These are phyloP conservation scores for Clamator glandarius DNA, from an alignment of 2,797 vertebrate genomes.

Conservation along the genomic window DNA sequence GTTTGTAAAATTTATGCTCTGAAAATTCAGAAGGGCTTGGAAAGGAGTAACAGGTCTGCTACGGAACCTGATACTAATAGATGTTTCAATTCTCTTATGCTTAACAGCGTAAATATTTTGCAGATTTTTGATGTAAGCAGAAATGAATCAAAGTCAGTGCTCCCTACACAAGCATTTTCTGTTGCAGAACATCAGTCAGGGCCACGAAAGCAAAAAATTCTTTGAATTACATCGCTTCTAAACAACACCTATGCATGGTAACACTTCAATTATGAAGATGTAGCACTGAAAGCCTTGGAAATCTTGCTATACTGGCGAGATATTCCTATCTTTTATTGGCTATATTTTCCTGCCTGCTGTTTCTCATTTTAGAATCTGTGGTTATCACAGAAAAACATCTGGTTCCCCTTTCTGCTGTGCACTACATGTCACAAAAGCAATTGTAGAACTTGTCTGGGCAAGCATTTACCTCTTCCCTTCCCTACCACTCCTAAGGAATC, in stretches of 20 bases:
- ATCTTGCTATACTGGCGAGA: not conserved
- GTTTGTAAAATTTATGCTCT: not conserved
- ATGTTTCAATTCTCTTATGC: not conserved
- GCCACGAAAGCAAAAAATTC: not conserved
- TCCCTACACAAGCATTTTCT: not conserved
- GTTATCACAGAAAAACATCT: constrained; percentile 15
- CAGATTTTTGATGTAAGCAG: not conserved
- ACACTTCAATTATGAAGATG: not conserved
- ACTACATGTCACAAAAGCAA: not conserved
- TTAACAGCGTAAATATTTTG: not conserved
- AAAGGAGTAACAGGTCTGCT: not conserved
- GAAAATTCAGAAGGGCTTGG: not conserved
- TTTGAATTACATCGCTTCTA: not conserved
- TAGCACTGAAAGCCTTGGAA: not conserved
- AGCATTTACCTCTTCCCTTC: not conserved
- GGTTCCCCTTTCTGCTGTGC: not conserved
- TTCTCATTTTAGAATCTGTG: constrained; percentile 20
- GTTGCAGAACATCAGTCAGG: not conserved
- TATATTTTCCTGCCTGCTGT: not conserved
- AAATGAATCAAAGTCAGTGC: not conserved
- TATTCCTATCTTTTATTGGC: not conserved
- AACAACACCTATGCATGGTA: not conserved
- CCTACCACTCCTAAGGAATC: not conserved
- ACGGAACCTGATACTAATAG: not conserved
- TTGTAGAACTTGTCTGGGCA: not conserved